Evolutionary conservation across 2,888 invertebrate species (phyloP).

Genomic region (Frankliniella fusca): DNA sequence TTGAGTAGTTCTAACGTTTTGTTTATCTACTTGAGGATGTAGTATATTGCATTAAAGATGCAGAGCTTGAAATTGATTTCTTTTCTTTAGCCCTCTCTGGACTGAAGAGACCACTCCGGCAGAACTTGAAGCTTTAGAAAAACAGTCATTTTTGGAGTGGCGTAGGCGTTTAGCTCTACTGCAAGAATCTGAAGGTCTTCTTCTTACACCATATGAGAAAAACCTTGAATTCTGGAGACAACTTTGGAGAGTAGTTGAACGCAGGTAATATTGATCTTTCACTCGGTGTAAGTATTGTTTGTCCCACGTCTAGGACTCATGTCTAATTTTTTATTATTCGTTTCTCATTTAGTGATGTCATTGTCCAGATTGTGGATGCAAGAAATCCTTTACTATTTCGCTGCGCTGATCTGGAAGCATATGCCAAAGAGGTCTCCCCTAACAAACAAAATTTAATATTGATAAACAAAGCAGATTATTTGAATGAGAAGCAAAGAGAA

Average conservation of each 20-base stretch:
- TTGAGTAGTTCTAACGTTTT: conserved; percentile 1
- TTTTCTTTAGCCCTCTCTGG: conserved; percentile 70
- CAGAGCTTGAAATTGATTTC: no score
- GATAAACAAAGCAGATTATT: conserved; percentile 92
- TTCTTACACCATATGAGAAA: conserved; percentile 94
- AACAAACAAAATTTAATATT: conserved; percentile 76
- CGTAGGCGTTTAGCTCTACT: conserved; percentile 72
- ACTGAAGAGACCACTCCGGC: conserved; percentile 67
- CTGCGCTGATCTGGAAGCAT: conserved; percentile 85
- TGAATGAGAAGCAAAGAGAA: conserved; percentile 72
- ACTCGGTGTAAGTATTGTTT: background rate
- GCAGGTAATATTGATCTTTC: conserved; percentile 48
- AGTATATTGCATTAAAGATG: no score
- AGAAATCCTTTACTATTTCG: conserved; percentile 91
- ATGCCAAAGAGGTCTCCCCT: conserved; percentile 70
- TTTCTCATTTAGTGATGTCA: conserved; percentile 65
- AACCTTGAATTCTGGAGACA: conserved; percentile 98
- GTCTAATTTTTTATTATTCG: background rate
- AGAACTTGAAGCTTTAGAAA: conserved; percentile 74
- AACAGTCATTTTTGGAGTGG: conserved; percentile 85
- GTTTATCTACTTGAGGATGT: no score
- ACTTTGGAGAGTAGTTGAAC: conserved; percentile 96
- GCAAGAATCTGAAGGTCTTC: conserved; percentile 72
- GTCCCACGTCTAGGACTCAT: background rate
- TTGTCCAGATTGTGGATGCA: conserved; percentile 93